Conservation (phyloP, 2,888 invertebrate species). For the Cosmia pyralina region DNA sequence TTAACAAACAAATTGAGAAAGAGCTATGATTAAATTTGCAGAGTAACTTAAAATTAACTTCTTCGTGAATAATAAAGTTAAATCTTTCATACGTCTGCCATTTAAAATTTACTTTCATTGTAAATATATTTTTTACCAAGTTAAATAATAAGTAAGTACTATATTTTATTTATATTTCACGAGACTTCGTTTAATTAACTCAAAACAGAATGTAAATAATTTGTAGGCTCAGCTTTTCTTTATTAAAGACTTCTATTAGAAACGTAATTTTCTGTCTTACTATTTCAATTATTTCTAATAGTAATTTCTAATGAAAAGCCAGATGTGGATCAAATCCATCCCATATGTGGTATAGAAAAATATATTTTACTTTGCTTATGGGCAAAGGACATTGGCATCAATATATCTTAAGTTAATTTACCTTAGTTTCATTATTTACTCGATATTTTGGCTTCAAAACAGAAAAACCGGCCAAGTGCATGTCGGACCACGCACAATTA, state of each 20-base stretch:
- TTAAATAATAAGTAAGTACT: constrained; percentile 6
- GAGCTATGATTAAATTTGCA: constrained; percentile 23
- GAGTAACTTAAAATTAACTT: constrained; percentile 22
- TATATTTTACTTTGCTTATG: neutral
- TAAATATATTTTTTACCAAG: constrained; percentile 22
- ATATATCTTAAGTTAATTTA: neutral
- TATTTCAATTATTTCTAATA: constrained; percentile 13
- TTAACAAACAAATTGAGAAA: constrained; percentile 9
- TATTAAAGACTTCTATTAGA: constrained; percentile 4
- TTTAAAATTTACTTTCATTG: constrained; percentile 24
- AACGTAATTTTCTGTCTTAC: constrained; percentile 18
- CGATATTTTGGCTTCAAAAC: neutral
- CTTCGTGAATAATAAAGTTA: constrained; percentile 13
- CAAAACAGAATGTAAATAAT: constrained; percentile 24
- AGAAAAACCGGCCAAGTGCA: neutral
- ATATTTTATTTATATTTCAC: constrained; percentile 37
- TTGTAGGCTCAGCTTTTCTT: constrained; percentile 17
- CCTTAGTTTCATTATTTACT: neutral
- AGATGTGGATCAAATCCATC: constrained; percentile 1
- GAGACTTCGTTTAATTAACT: constrained; percentile 49
- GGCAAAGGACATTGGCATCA: too few species aligned
- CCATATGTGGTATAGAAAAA: neutral
- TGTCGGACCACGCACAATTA: too few species aligned
- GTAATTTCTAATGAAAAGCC: constrained; percentile 22
- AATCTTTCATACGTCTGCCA: neutral